Evolutionary conservation across 1,140 invertebrate species (phyloP).

Genomic region (Drosophila bipectinata): DNA sequence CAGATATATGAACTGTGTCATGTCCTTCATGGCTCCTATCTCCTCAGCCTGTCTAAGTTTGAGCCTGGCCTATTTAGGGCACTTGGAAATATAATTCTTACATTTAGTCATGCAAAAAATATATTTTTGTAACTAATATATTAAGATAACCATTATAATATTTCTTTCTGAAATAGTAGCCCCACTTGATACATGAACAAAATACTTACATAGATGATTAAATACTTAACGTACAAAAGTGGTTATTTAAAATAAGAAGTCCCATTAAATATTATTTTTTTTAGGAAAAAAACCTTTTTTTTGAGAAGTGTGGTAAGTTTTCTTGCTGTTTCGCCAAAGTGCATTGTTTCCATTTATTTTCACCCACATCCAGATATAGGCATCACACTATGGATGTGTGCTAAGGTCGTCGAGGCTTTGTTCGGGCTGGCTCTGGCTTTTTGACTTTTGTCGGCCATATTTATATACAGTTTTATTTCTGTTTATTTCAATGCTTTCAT

Average conservation of each 20-base stretch:
- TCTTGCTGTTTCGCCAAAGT: constrained; percentile 34
- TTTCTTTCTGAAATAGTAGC: no score
- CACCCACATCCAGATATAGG: constrained; percentile 34
- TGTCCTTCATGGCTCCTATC: not conserved
- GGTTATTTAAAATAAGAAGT: not conserved
- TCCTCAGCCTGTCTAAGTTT: not conserved
- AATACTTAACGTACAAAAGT: no score
- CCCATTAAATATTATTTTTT: not conserved
- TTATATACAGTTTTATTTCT: constrained; percentile 72
- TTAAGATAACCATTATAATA: no score
- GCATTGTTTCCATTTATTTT: constrained; percentile 61
- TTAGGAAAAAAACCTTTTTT: not conserved
- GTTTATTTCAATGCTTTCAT: constrained; percentile 68
- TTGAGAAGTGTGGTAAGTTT: constrained; percentile 36
- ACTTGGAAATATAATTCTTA: constrained; percentile 8
- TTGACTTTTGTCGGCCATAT: constrained; percentile 78
- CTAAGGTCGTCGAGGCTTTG: constrained; percentile 63
- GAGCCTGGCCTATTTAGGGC: constrained; percentile 12
- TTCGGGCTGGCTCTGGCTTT: constrained; percentile 53
- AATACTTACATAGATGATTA: no score
- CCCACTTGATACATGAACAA: no score
- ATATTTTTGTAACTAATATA: not conserved
- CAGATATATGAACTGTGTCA: constrained; percentile 14
- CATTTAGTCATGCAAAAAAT: not conserved
- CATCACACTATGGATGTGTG: constrained; percentile 42